Base-by-base conservation (phyloP, 2,888 invertebrate species). In the Drosophila antonietae region DNA sequence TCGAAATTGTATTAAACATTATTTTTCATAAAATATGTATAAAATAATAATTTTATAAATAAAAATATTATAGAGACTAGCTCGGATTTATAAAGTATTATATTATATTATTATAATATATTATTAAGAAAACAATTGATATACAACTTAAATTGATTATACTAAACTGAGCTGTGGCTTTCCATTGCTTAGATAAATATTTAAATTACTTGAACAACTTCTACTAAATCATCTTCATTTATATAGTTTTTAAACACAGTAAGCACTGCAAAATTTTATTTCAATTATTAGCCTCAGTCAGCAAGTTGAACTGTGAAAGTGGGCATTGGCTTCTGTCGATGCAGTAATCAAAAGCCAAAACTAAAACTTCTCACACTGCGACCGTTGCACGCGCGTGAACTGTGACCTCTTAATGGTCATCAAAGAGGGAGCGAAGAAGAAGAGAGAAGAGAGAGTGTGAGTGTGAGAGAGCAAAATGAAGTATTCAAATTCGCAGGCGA, bases 401-500 rank as follows among this genome's bases (percentile, higher is more conserved):
- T 86, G 51, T 70, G 87, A 88, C 81, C 89, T 76, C 59, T 75
- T 68, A 49, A 39, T 58, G 77, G 15, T 46, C 39, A 55, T 55
- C 60, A 71, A 65, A 43, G 57, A 56, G 18, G 31, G 14, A 15
- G 8, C 6, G n/a, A 18, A 28, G 12, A 7, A 4, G 33, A 1
- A 43, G 10, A 9, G 0, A 23, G 23, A 7, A 33, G 51, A 10
- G 46, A 33, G 20, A 7, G 15, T 18, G 12, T 2, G 5, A 20
- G 18, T 7, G 44, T 7, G 6, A 28, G 28, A 28, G 18, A 3
- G 44, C 14, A 20, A 79, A 71, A 82, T 80, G 62, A 88, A 88
- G 83, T 83, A 83, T 83, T 83, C 83, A 83, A 88, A 88, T 83
- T 86, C 81, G 57, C 86, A 86, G 52, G 37, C 70, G 35, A 71